These are phyloP conservation scores for Lepidostoma basale DNA, from an alignment of 1,140 invertebrate species.

Conservation along the genomic window DNA sequence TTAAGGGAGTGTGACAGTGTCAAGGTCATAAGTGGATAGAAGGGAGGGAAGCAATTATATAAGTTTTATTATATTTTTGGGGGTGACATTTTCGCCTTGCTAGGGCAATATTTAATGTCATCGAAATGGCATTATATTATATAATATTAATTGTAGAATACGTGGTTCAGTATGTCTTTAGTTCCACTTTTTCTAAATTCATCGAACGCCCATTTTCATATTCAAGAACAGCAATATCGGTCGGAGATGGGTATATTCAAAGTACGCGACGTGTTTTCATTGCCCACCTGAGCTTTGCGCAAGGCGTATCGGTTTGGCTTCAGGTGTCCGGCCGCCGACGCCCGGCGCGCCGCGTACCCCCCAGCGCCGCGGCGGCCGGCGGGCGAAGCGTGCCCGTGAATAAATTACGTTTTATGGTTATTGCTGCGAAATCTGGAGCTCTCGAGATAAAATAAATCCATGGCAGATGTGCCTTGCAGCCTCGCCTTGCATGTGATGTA, in stretches of 20 bases:
- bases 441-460: slow-evolving; percentile 42
- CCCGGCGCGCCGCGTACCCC: neutral
- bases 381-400: slow-evolving; percentile 39
- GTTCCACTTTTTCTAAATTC: neutral
- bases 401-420: slow-evolving; percentile 46
- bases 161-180: neutral
- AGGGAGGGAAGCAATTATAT: too few species aligned
- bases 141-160: too few species aligned
- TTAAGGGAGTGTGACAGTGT: too few species aligned
- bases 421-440: slow-evolving; percentile 45
- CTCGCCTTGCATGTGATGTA: slow-evolving; percentile 4
- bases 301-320: neutral
- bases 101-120: too few species aligned
- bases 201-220: slow-evolving; percentile 2
- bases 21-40: too few species aligned
- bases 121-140: too few species aligned
- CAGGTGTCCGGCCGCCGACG: slow-evolving; percentile 4
- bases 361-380: slow-evolving; percentile 12
- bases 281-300: slow-evolving; percentile 15
- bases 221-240: slow-evolving; percentile 13
- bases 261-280: slow-evolving; percentile 25
- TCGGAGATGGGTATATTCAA: slow-evolving; percentile 23
- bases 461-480: slow-evolving; percentile 5
- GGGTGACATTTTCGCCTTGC: too few species aligned
- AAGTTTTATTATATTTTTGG: too few species aligned